Evolutionary conservation across 2,888 invertebrate genomes (phyloP).

Genomic region (Epirrita christyi): DNA sequence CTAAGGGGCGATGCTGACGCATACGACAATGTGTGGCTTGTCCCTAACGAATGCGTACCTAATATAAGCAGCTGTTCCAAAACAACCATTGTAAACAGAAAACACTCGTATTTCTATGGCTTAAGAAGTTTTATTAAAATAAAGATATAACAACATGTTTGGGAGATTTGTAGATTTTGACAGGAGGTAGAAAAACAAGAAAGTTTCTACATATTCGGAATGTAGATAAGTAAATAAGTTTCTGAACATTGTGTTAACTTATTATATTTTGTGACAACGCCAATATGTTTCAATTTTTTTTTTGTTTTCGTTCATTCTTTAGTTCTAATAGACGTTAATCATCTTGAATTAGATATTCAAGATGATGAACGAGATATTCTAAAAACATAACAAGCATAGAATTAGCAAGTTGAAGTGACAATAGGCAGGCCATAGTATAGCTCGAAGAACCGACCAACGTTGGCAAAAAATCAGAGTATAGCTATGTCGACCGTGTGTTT

Average conservation of each 20-base stretch:
- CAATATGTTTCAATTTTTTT: constrained; percentile 8
- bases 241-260: constrained; percentile 1
- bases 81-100: constrained; percentile 29
- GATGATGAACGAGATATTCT: too few species aligned
- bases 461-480: too few species aligned
- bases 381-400: too few species aligned
- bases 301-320: not conserved
- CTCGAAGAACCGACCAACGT: too few species aligned
- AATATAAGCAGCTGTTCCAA: constrained; percentile 34
- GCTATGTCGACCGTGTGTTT: too few species aligned
- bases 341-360: too few species aligned
- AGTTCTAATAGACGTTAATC: too few species aligned
- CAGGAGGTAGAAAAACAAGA: constrained; percentile 17
- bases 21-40: too few species aligned
- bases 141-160: constrained; percentile 42
- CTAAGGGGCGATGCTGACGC: too few species aligned
- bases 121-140: constrained; percentile 55
- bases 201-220: constrained; percentile 15
- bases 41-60: constrained; percentile 20
- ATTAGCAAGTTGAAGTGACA: too few species aligned
- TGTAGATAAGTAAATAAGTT: constrained; percentile 1
- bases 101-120: constrained; percentile 45
- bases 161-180: constrained; percentile 29
- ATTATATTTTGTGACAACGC: not conserved
- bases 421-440: too few species aligned